Conservation (phyloP, 2,113 vertebrate species). For the Oncorhynchus tshawytscha region DNA sequence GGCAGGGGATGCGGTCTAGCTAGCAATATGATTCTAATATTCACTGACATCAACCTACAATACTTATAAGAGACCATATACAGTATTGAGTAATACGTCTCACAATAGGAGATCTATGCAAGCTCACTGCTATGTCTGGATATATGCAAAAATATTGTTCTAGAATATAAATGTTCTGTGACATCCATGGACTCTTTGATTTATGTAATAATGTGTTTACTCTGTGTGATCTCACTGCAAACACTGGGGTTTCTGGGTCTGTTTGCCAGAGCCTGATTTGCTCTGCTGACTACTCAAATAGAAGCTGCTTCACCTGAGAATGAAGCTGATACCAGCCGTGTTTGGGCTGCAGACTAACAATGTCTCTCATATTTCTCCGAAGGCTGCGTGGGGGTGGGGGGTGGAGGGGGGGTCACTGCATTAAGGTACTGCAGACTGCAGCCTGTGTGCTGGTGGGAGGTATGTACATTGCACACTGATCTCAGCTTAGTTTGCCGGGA, state of each 20-base stretch:
- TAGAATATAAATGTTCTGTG: not conserved
- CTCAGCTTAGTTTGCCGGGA: conserved; percentile 70
- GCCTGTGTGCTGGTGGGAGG: conserved; percentile 53
- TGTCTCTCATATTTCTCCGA: conserved; percentile 41
- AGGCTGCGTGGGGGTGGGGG: conserved; percentile 15
- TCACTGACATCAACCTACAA: conserved; percentile 21
- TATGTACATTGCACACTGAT: conserved; percentile 55
- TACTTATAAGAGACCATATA: conserved; percentile 33
- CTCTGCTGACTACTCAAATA: conserved; percentile 51
- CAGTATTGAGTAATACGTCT: not conserved
- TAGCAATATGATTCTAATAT: conserved; percentile 17
- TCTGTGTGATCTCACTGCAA: conserved; percentile 57
- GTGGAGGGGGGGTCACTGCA: conserved; percentile 21
- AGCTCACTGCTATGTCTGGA: too few relatives aligned
- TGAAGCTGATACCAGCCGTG: conserved; percentile 53
- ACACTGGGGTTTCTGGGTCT: conserved; percentile 42
- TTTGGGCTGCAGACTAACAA: conserved; percentile 47
- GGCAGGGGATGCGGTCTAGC: conserved; percentile 31
- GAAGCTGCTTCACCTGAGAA: conserved; percentile 57
- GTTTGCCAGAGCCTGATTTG: conserved; percentile 21
- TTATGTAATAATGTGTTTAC: conserved; percentile 56
- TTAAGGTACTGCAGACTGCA: conserved; percentile 62
- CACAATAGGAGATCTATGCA: not conserved
- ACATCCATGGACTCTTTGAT: conserved; percentile 54
- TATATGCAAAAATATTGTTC: not conserved